Conservation (phyloP, 2,113 vertebrate species). For the Perca fluviatilis region DNA sequence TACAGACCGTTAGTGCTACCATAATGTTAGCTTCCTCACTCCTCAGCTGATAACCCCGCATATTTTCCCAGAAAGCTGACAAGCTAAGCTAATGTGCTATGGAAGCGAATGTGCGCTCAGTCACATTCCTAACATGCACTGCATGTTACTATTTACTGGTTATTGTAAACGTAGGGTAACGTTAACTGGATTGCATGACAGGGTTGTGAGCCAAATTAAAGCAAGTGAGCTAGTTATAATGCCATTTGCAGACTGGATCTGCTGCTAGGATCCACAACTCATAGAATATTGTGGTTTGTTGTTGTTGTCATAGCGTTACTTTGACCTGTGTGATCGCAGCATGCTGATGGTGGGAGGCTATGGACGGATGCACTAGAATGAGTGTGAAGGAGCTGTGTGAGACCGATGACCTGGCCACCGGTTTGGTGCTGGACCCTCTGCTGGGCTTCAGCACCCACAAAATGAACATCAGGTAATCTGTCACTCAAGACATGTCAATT, state of each 20-base stretch:
- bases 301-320: constrained; percentile 32
- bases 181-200: not conserved
- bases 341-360: constrained; percentile 88
- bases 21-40: constrained; percentile 29
- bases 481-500: not conserved
- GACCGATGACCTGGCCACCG: constrained; percentile 98
- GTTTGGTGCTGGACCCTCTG: constrained; percentile 98
- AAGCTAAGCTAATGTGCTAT: constrained; percentile 40
- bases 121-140: constrained; percentile 3
- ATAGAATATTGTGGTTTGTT: constrained; percentile 33
- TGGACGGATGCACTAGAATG: constrained; percentile 91
- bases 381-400: constrained; percentile 99
- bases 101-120: not conserved
- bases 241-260: not conserved
- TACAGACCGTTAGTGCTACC: constrained; percentile 33
- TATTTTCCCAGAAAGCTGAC: constrained; percentile 12
- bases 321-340: constrained; percentile 73
- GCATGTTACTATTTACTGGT: too few species aligned
- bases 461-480: constrained; percentile 97
- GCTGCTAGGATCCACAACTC: constrained; percentile 13
- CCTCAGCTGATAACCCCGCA: constrained; percentile 49
- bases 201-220: not conserved
- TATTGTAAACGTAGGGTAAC: not conserved
- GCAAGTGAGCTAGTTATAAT: not conserved
- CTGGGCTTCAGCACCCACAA: constrained; percentile 99